These are phyloP conservation scores for Stenichneumon culpator DNA, from an alignment of 2,888 invertebrate species.

Conservation along the genomic window DNA sequence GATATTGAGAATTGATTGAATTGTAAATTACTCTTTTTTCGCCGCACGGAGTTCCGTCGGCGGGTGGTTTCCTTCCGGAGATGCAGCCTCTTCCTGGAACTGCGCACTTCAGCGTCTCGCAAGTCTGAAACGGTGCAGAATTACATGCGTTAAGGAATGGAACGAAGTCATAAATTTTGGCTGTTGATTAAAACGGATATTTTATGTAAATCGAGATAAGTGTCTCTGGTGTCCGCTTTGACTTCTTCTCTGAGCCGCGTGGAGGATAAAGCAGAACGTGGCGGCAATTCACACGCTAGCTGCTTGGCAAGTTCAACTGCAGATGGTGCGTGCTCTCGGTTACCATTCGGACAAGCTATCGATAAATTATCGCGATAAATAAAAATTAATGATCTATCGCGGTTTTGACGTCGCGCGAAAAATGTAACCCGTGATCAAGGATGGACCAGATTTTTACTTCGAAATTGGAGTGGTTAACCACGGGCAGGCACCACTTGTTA, in stretches of 20 bases:
- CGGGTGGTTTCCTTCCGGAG: constrained; percentile 86
- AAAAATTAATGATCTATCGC: not conserved
- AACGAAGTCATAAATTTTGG: not conserved
- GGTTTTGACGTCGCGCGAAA: not conserved
- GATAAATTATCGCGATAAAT: not conserved
- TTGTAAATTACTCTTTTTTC: constrained; percentile 73
- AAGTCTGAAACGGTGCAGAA: constrained; percentile 81
- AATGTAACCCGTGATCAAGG: not conserved
- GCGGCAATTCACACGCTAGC: constrained; percentile 26
- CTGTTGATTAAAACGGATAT: not conserved
- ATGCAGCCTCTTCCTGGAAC: constrained; percentile 86
- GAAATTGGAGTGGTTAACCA: not conserved
- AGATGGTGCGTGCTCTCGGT: constrained; percentile 78
- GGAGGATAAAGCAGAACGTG: constrained; percentile 60
- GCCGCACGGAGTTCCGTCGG: constrained; percentile 87
- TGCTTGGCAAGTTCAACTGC: constrained; percentile 69
- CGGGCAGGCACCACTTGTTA: no score
- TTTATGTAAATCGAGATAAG: no score
- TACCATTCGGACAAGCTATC: constrained; percentile 3
- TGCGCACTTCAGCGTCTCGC: constrained; percentile 86
- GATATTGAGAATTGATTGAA: not conserved
- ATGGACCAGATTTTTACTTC: not conserved
- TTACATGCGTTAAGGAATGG: not conserved
- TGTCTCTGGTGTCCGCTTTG: not conserved
- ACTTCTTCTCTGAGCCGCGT: constrained; percentile 35